Evolutionary conservation across 2,888 invertebrate genomes (phyloP).

Genomic region (Horisme vitalbata): DNA sequence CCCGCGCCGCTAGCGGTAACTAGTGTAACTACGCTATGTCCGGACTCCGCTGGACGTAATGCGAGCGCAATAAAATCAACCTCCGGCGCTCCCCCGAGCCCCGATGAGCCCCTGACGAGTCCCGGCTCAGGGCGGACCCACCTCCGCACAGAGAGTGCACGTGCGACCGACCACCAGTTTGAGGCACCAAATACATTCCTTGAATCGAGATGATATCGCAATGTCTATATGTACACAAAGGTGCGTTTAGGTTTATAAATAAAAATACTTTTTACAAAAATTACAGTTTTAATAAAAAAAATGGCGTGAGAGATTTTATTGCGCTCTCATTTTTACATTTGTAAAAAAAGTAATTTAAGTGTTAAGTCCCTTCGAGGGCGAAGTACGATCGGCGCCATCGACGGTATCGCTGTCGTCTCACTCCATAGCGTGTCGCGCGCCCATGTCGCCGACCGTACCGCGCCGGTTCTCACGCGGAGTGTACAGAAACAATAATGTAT

Average conservation of each 20-base stretch:
- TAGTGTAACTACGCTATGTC: not conserved
- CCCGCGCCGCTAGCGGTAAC: conserved; percentile 7
- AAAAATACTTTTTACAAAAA: conserved; percentile 35
- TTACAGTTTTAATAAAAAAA: conserved; percentile 33
- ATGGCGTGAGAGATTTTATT: conserved; percentile 33
- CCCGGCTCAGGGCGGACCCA: not conserved
- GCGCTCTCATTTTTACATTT: conserved; percentile 32
- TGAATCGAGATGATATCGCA: no score
- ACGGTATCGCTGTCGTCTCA: not conserved
- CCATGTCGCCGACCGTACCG: conserved; percentile 1
- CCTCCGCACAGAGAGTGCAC: no score
- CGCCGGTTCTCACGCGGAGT: conserved; percentile 4
- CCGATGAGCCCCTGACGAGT: not conserved
- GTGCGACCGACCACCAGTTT: no score
- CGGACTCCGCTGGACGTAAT: not conserved
- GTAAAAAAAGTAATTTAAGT: conserved; percentile 22
- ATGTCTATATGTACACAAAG: no score
- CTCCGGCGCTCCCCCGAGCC: not conserved
- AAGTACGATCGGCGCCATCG: conserved; percentile 1
- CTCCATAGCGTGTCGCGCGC: not conserved
- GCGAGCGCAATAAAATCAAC: conserved; percentile 17
- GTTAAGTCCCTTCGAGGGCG: conserved; percentile 1
- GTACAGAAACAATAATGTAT: conserved; percentile 15
- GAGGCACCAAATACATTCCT: no score
- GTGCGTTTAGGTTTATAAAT: conserved; percentile 18